Base-by-base conservation (phyloP, 92 coral and sea anemone genomes). In the Blastomussa wellsi region DNA sequence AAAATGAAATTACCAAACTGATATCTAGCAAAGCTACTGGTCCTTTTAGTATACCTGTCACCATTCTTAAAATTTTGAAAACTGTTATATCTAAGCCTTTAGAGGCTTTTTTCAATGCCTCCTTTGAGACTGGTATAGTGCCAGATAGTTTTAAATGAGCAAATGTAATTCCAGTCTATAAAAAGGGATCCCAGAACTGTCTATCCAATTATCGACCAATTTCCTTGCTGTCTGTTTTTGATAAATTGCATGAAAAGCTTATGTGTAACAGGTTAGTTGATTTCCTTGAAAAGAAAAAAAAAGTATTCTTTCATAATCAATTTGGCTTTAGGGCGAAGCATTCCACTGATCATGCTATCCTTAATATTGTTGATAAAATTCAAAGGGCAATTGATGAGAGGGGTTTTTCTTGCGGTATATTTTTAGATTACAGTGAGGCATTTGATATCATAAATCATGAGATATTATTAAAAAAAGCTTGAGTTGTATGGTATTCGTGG, bases 311-410 rank as follows among this genome's bases (percentile, higher is more conserved):
- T 64, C 42, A 73, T 55, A 85, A 79, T 20, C 88, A 88, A 69
- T 88, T 88, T 84, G 85, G 88, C 69, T 88, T 88, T 84, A 37
- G 86, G 17, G 44, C 88, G 12, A 71, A 73, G 66, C 91, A 88
- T 64, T 77, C 84, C 28, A 78, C 88, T 29, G 48, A 42, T 70
- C 91, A 88, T 69, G 85, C 91, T 55, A 75, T 82, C 15, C 38
- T 88, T n/a, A 33, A 44, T 32, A 82, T 88, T 42, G 51, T 77
- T 72, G 91, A 88, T 64, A 67, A 84, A 84, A 83, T 88, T 49
- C 88, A 88, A 77, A 84, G 66, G 48, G 84, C 88, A 67, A 71
- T 82, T 42, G 91, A 88, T 22, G 72, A 83, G 19, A 48, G 77
- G 35, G 38, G n/a, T 48, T 79, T 64, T 51, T 80, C 90, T 53